Base-by-base conservation (phyloP, 2,797 vertebrate species). In the Esox lucius region DNA sequence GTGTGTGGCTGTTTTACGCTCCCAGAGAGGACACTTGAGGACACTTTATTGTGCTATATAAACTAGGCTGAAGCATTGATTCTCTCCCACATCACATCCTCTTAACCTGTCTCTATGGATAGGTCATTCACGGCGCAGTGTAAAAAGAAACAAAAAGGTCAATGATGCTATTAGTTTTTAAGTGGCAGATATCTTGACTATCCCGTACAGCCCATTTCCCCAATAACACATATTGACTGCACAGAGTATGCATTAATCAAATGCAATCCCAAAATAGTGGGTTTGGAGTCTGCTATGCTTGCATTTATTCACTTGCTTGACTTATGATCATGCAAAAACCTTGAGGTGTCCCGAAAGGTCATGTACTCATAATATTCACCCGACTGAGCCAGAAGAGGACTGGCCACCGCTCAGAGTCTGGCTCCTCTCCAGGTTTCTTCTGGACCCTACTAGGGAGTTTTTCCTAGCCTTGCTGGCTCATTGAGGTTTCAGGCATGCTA, bases 21-120 rank as follows among this genome's bases (percentile, higher is more conserved):
- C 42, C 12, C 42, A 13, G 42, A 46, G 42, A 13, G 56, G 56
- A 61, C 19, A 26, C 22, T 61, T 24, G 22, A 61, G 56, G 56
- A 24, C 56, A 61, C 24, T 59, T 59, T 61, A 61, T 61, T 61
- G 13, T 15, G 19, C 28, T 42, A 12, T 15, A 26, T 48, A 35
- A 59, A 61, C 33, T 35, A 72, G n/a, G 15, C 61, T 64, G 15
- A 15, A 66, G 13, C 64, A 61, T 26, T 61, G 56, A 61, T 66
- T 66, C 5, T 66, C 64, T 31, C 64, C 17, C 64, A 13, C 42
- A 33, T 66, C 64, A 13, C 42, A 33, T 66, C 11, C 64, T 31
- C 15, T 66, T 17, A 66, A 66, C 64, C 64, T 33, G 28, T 19
- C 31, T 66, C 15, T 66, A 6, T 28, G 66, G 64, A 15, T 33